Conservation (phyloP, 1,140 invertebrate genomes). For the Druon quercuslanigerum region DNA sequence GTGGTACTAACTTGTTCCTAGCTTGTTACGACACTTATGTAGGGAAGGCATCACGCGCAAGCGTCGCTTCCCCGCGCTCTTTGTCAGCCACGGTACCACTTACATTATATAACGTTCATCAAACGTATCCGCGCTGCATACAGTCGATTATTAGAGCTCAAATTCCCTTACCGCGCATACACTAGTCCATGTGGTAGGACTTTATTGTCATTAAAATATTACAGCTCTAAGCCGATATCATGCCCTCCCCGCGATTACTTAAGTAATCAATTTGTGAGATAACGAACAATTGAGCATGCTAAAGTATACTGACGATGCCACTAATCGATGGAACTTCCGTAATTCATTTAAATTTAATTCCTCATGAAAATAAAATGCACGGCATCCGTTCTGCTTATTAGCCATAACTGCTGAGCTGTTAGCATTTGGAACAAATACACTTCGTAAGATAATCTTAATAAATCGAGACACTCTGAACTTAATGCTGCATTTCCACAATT, state of each 20-base stretch:
- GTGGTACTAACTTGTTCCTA: constrained; percentile 47
- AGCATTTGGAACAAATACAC: not conserved
- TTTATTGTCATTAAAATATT: constrained; percentile 15
- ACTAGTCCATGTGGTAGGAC: constrained; percentile 3
- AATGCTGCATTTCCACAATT: too few relatives aligned
- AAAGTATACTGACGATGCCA: constrained; percentile 1
- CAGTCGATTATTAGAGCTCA: constrained; percentile 12
- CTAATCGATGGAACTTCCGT: constrained; percentile 25
- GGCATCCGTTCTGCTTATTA: constrained; percentile 25
- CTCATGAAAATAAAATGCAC: constrained; percentile 12
- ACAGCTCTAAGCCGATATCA: constrained; percentile 3
- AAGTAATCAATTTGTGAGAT: constrained; percentile 11
- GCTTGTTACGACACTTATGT: constrained; percentile 54
- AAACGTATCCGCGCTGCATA: constrained; percentile 17
- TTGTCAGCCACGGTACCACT: constrained; percentile 20
- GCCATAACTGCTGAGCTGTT: not conserved
- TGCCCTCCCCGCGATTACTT: constrained; percentile 1
- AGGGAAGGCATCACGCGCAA: constrained; percentile 54
- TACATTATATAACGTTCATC: constrained; percentile 19
- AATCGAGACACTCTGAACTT: not conserved
- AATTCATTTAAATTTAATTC: constrained; percentile 10
- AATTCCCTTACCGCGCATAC: not conserved
- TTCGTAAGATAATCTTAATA: not conserved
- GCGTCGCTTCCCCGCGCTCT: constrained; percentile 50
- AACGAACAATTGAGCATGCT: not conserved